phyloP scores from a whole-genome alignment of 2,888 invertebrate species.

The Carterocephalus palaemon region DNA sequence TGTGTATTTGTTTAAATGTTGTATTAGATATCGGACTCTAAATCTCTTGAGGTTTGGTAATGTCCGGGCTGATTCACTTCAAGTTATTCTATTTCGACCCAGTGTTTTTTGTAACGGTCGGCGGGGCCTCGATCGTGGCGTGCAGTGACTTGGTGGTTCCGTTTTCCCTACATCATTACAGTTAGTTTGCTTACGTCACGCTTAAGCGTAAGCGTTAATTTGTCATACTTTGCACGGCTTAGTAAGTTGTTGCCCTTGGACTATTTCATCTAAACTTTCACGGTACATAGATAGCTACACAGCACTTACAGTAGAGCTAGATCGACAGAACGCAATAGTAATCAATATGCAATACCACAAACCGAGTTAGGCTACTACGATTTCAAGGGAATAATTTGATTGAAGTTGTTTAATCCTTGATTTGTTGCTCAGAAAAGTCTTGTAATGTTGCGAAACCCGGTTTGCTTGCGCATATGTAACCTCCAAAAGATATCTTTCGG shows the following conservation, averaged over 20 bases:
- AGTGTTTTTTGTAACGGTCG: slow-evolving; percentile 22
- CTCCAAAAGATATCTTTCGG: not conserved
- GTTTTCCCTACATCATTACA: slow-evolving; percentile 21
- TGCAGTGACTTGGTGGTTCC: slow-evolving; percentile 20
- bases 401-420: no score
- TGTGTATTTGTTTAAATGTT: slow-evolving; percentile 7
- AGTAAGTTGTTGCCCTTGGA: slow-evolving; percentile 5
- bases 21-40: not conserved
- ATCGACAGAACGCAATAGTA: no score
- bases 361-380: no score
- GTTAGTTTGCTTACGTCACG: slow-evolving; percentile 16
- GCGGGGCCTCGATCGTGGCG: slow-evolving; percentile 18
- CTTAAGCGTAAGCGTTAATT: slow-evolving; percentile 5
- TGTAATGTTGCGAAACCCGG: no score
- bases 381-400: no score
- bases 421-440: no score
- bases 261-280: not conserved
- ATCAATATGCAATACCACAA: no score
- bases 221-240: slow-evolving; percentile 7
- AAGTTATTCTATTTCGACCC: slow-evolving; percentile 12
- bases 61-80: slow-evolving; percentile 15
- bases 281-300: no score
- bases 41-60: not conserved
- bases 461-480: no score
- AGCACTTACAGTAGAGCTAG: no score